Evolutionary conservation across 2,797 vertebrate species (phyloP).

Genomic region (Microtus agrestis): DNA sequence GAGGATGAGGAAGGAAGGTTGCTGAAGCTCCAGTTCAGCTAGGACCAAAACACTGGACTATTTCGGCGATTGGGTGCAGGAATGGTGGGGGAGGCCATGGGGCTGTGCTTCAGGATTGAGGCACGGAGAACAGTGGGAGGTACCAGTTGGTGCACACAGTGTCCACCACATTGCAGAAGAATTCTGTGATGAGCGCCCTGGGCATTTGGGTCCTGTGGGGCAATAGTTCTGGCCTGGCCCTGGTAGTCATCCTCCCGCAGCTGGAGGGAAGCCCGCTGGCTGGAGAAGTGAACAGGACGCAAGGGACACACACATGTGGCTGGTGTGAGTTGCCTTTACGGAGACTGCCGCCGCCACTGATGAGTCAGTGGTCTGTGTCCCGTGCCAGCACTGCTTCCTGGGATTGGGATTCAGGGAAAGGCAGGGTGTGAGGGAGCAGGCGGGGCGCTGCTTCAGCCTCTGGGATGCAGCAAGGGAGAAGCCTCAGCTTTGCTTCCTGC

Average conservation of each 20-base stretch:
- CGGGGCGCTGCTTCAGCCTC: accelerated
- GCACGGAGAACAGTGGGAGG: neutral
- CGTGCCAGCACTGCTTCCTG: neutral
- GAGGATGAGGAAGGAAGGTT: neutral
- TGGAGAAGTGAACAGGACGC: neutral
- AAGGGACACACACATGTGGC: constrained; percentile 45
- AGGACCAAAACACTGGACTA: neutral
- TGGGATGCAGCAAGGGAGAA: neutral
- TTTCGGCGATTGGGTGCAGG: neutral
- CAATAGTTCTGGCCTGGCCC: neutral
- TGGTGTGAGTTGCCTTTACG: neutral
- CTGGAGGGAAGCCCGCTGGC: neutral
- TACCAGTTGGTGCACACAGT: accelerated
- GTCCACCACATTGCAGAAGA: neutral
- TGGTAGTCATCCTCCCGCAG: accelerated
- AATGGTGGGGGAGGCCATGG: accelerated
- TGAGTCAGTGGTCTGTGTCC: constrained; percentile 64
- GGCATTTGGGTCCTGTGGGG: neutral
- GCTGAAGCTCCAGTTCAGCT: neutral
- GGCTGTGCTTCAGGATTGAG: neutral
- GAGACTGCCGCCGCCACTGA: neutral
- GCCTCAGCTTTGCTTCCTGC: neutral
- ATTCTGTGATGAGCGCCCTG: neutral
- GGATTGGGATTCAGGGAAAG: constrained; percentile 17
- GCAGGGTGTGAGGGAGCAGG: neutral